phyloP scores from a whole-genome alignment of 2,888 invertebrate species.

The Zygaena filipendulae region DNA sequence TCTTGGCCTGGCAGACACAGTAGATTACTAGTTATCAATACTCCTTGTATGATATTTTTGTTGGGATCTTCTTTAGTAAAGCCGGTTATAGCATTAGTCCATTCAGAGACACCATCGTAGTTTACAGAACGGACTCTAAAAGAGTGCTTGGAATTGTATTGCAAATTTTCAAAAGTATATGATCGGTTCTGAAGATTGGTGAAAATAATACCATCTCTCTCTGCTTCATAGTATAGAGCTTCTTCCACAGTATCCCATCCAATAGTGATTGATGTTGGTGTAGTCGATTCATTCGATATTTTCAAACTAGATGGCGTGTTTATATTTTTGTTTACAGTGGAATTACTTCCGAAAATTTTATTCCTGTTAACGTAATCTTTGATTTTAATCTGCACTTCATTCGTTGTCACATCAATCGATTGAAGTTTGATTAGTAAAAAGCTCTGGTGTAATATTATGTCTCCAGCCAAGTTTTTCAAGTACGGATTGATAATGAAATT shows the following conservation, averaged over 20 bases:
- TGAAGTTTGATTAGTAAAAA: slow-evolving; percentile 41
- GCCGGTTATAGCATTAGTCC: slow-evolving; percentile 34
- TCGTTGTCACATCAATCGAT: slow-evolving; percentile 30
- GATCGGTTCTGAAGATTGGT: slow-evolving; percentile 29
- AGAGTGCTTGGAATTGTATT: slow-evolving; percentile 27
- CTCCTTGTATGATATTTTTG: slow-evolving; percentile 21
- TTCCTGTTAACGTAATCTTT: slow-evolving; percentile 28
- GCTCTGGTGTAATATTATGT: slow-evolving; percentile 26
- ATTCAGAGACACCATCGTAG: slow-evolving; percentile 33
- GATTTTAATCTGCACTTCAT: slow-evolving; percentile 40
- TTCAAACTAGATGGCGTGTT: slow-evolving; percentile 26
- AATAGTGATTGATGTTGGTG: slow-evolving; percentile 29
- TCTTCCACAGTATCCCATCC: slow-evolving; percentile 29
- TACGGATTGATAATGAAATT: slow-evolving; percentile 39
- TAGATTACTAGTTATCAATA: slow-evolving; percentile 22
- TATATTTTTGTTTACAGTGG: slow-evolving; percentile 19
- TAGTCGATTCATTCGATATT: slow-evolving; percentile 22
- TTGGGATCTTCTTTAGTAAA: slow-evolving; percentile 29
- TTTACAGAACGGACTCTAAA: slow-evolving; percentile 40
- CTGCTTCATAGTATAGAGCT: slow-evolving; percentile 40
- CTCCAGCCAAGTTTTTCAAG: slow-evolving; percentile 22
- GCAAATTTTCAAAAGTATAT: slow-evolving; percentile 33
- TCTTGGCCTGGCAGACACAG: slow-evolving; percentile 24
- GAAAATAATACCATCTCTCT: slow-evolving; percentile 38
- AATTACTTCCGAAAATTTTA: slow-evolving; percentile 26